Conservation (phyloP, 2,888 invertebrate species). For the Resseliella maxima region DNA sequence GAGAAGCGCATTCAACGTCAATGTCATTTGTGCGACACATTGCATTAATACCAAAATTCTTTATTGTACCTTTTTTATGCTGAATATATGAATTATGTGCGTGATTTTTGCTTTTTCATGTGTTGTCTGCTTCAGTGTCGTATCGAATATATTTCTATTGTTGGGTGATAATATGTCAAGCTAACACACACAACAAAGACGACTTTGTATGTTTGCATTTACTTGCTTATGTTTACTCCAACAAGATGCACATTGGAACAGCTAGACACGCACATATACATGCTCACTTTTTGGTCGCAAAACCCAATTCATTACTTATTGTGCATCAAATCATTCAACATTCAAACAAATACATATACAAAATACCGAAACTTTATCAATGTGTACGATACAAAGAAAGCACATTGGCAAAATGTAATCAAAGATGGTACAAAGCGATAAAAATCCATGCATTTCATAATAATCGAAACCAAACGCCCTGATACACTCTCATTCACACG, state of each 20-base stretch:
- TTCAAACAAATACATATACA: neutral
- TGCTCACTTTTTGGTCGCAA: neutral
- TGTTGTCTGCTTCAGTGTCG: neutral
- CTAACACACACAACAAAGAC: conserved; percentile 19
- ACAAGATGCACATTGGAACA: neutral
- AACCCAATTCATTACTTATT: conserved; percentile 31
- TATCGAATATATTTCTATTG: conserved; percentile 46
- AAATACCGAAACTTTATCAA: neutral
- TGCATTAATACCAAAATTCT: conserved; percentile 29
- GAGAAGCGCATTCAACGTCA: neutral
- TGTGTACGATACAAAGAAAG: conserved; percentile 39
- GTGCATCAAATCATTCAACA: conserved; percentile 17
- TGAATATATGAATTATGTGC: conserved; percentile 49
- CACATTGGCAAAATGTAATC: conserved; percentile 12
- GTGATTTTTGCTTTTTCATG: neutral
- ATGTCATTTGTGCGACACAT: conserved; percentile 51
- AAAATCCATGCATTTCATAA: conserved; percentile 10
- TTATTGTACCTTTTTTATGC: conserved; percentile 29
- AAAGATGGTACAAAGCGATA: conserved; percentile 52
- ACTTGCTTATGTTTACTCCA: neutral
- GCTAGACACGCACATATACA: neutral
- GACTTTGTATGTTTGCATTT: neutral
- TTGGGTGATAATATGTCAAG: conserved; percentile 50
- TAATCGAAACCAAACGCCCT: neutral
- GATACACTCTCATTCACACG: neutral